Base-by-base conservation (phyloP, 2,113 vertebrate genomes). In the Nibea albiflora region DNA sequence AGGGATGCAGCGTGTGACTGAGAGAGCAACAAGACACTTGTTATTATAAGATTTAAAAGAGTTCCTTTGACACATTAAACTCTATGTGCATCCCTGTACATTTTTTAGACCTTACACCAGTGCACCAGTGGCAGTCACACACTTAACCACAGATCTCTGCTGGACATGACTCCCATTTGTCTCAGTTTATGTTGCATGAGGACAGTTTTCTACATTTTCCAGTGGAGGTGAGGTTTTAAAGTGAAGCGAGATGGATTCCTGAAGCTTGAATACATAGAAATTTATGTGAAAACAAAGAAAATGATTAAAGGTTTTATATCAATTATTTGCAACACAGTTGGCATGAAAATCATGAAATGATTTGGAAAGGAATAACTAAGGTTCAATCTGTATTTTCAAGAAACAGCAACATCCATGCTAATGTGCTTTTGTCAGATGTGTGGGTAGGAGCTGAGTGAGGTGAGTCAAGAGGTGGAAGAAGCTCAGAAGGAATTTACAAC, bases 11-110 rank as follows among this genome's bases (percentile, higher is more conserved):
- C 26, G 11, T 31, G 47, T 31, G 47, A 15, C 12, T 26, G 8
- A 26, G 2, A 47, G 16, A 49, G 11, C 24, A 57, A 65, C 44
- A 24, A 17, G 4, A 17, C 1, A 47, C 7, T 15, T 46, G 22
- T 35, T 35, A 35, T 35, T 35, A 35, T 66, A 49, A 26, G 16
- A 28, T 12, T 28, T 7, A 14, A 57, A 28, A 49, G 4, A 56
- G 74, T 58, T 68, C 44, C 15, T 60, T 42, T 10, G 60, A n/a
- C 22, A 26, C 61, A 46, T 77, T 52, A 39, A 16, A 47, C 14
- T 24, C 9, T 22, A 50, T 11, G 28, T 73, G 46, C 49, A 76
- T 8, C 14, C 0, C 9, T 73, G 10, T 44, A 19, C 14, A 39
- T 52, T 28, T 11, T 61, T 39, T 63, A 72, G 58, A 35, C 2